A percentile compares a stretch with the other conserved stretches of the same genome.
Conservation (phyloP, 1,140 invertebrate species). For the Antheraea pernyi region DNA sequence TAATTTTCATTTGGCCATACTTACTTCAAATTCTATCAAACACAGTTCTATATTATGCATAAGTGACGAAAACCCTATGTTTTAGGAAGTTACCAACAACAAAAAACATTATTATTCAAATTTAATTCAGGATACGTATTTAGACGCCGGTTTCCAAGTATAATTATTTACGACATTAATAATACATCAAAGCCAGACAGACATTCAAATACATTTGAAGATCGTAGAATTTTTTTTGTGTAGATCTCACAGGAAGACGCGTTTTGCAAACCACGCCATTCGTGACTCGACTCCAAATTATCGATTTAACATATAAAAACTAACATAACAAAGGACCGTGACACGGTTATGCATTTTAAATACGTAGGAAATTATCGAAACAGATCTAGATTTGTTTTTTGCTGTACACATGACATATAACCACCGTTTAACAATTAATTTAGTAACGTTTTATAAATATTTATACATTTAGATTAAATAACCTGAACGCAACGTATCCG, state of each 20-base stretch:
- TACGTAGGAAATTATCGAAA: not conserved
- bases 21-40: too few species aligned
- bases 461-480: not conserved
- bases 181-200: not conserved
- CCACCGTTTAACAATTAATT: not conserved
- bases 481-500: not conserved
- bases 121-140: not conserved
- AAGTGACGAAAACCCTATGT: too few species aligned
- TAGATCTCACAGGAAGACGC: conserved; percentile 47
- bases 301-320: conserved; percentile 17
- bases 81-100: too few species aligned
- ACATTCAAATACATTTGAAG: conserved; percentile 1
- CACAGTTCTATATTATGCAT: too few species aligned
- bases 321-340: not conserved
- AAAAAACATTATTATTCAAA: not conserved
- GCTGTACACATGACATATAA: conserved; percentile 7
- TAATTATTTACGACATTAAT: not conserved
- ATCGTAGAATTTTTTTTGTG: conserved; percentile 31
- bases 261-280: conserved; percentile 27
- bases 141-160: not conserved
- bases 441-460: not conserved
- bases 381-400: not conserved
- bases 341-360: not conserved
- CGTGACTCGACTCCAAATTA: conserved; percentile 48
- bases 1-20: too few species aligned